Conservation (phyloP, 2,888 invertebrate genomes). For the Malachius bipustulatus region DNA sequence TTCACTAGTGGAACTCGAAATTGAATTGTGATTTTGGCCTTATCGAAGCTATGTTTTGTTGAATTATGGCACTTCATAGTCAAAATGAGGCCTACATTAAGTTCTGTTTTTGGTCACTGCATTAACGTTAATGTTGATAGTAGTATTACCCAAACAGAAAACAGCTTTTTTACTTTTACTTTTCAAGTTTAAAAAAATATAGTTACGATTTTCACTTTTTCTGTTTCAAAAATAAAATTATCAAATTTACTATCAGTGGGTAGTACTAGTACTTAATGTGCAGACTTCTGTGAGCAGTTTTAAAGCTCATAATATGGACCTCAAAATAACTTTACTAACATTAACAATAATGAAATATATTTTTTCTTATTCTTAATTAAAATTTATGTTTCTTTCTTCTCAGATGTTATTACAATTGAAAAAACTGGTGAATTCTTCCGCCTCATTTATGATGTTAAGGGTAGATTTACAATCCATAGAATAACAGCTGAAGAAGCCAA, state of each 20-base stretch:
- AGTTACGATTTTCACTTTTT: no score
- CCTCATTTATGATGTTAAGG: conserved; percentile 97
- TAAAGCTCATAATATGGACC: no score
- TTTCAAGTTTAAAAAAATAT: no score
- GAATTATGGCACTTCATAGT: conserved; percentile 27
- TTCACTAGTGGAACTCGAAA: neutral
- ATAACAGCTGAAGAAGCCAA: conserved; percentile 96
- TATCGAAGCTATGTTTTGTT: conserved; percentile 34
- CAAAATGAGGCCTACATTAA: conserved; percentile 38
- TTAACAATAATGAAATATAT: no score
- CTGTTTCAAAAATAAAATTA: no score
- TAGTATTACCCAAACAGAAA: conserved; percentile 43
- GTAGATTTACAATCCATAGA: conserved; percentile 93
- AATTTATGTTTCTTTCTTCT: conserved; percentile 28
- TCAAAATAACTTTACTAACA: no score
- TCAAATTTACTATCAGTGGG: no score
- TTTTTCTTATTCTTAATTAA: neutral
- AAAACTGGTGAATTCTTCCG: conserved; percentile 97
- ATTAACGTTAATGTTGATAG: conserved; percentile 26
- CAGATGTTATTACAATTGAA: conserved; percentile 97
- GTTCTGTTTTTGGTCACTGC: conserved; percentile 38
- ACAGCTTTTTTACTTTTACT: no score
- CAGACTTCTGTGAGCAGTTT: no score
- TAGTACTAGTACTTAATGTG: no score
- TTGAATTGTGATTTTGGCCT: conserved; percentile 26